Percentiles rank a stretch among this genome's conserved stretches.
Evolutionary conservation across 2,113 vertebrate genomes (phyloP).

Genomic region (Leptocoma aspasia): DNA sequence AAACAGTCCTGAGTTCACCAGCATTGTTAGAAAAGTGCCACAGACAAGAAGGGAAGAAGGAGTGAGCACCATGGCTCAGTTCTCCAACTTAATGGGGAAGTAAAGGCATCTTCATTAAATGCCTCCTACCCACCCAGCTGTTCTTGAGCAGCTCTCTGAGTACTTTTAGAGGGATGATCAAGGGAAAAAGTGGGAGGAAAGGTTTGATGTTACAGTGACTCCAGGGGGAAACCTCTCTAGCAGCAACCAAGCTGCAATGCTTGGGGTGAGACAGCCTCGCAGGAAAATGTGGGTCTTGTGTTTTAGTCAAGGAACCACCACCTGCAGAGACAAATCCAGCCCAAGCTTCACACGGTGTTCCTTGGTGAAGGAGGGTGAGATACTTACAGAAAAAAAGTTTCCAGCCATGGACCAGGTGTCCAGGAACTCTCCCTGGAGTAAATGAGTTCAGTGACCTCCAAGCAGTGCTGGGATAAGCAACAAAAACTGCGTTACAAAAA

Average conservation of each 20-base stretch:
- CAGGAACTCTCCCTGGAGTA: neutral
- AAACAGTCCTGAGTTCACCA: neutral
- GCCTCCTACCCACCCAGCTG: neutral
- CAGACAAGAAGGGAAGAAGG: neutral
- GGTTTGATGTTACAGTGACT: neutral
- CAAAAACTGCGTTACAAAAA: neutral
- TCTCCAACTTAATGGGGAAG: neutral
- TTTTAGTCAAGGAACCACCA: neutral
- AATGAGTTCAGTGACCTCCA: fast-evolving
- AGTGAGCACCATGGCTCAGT: neutral
- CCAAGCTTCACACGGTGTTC: fast-evolving
- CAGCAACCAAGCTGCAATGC: neutral
- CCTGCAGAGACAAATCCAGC: neutral
- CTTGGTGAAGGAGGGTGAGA: neutral
- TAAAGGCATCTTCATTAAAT: neutral
- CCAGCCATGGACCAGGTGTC: neutral
- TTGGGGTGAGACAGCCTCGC: neutral
- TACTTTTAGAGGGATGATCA: neutral
- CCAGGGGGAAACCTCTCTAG: neutral
- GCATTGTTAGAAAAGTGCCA: neutral
- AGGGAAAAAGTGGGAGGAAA: neutral
- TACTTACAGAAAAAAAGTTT: neutral
- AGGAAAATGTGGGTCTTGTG: neutral
- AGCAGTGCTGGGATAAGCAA: neutral
- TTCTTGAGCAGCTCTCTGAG: neutral